phyloP scores from a whole-genome alignment of 2,888 invertebrate species.

The Agrilus cyanescens region DNA sequence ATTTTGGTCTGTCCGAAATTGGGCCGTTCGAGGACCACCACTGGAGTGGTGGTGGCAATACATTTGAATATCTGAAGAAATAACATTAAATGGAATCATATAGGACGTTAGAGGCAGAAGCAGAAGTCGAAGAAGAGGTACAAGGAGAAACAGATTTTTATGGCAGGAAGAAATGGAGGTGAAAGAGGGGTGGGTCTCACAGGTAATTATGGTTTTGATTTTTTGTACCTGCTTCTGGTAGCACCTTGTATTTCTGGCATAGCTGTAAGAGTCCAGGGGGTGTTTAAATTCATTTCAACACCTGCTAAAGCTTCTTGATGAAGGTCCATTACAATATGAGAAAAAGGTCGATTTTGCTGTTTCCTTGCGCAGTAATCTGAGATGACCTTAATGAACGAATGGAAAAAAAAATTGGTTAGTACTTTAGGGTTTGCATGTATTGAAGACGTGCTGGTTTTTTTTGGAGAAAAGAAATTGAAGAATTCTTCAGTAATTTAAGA shows the following conservation, averaged over 20 bases:
- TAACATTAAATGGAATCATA: too few species aligned
- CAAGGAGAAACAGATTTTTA: too few species aligned
- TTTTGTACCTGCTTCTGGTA: slow-evolving; percentile 27
- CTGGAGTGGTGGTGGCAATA: slow-evolving; percentile 25
- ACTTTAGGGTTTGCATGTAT: too few species aligned
- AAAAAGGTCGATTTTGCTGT: slow-evolving; percentile 45
- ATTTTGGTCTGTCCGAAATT: slow-evolving; percentile 20
- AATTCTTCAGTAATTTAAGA: too few species aligned
- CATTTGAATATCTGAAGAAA: slow-evolving; percentile 1
- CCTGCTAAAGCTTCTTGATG: slow-evolving; percentile 40
- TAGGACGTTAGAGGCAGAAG: too few species aligned
- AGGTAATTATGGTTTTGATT: background rate
- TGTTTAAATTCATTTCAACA: slow-evolving; percentile 27
- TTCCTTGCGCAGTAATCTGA: slow-evolving; percentile 45
- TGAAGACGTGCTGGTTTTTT: too few species aligned
- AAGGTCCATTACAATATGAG: slow-evolving; percentile 49
- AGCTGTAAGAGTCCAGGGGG: slow-evolving; percentile 30
- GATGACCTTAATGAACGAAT: slow-evolving; percentile 37
- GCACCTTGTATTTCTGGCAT: slow-evolving; percentile 31
- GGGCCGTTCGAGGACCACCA: slow-evolving; percentile 16
- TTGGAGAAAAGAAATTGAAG: too few species aligned
- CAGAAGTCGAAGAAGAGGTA: too few species aligned
- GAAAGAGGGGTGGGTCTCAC: too few species aligned
- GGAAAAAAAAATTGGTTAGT: too few species aligned
- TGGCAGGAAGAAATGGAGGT: background rate